Evolutionary conservation across 2,113 vertebrate species (phyloP), one percentile per base, ranked within the genome.

Genomic region (Phasianus colchicus): DNA sequence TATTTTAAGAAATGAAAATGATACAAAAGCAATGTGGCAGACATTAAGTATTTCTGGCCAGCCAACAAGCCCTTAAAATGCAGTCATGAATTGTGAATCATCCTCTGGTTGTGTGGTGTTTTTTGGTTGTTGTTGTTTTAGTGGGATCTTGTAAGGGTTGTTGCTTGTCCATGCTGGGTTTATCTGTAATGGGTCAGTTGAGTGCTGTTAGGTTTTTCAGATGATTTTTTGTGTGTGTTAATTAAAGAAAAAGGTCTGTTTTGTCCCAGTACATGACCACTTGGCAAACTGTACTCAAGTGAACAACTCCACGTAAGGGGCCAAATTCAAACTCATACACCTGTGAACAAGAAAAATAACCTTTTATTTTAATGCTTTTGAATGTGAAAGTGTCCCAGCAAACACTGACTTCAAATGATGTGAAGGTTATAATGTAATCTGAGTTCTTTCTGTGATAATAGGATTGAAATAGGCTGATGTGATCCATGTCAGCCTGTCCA

Each of bases 1-100:
- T 82, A 89, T 79, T 92, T 92, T 92, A 79, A 82, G 86, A 76
- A 75, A 66, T 75, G 6, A 57, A 84, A 82, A 63, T 17, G 24
- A 67, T 77, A 64, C 34, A 64, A 1, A 71, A 47, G 71, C 55
- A 60, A 9, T 45, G 17, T 75, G 47, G 58, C 20, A 93, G 77
- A 58, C 54, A 20, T 57, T 55, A 82, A n/a, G 3, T 78, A 13
- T 52, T 84, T 22, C 52, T 45, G 43, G 24, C 47, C 82, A 54
- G 27, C 40, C 72, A 71, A 29, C 45, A 63, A 66, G 81, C 43
- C 0, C 0, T 93, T 61, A 61, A 70, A 71, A 78, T 45, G 27
- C 24, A 42, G 0, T 54, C 6, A 7, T 17, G 36, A 54, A 18
- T 70, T 54, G 54, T 65, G 36, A 72, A 3, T 90, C 48, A 17